Evolutionary conservation across 2,113 vertebrate genomes (phyloP), one percentile per base, ranked within the genome.

Genomic region (Romanogobio albipinnatus): DNA sequence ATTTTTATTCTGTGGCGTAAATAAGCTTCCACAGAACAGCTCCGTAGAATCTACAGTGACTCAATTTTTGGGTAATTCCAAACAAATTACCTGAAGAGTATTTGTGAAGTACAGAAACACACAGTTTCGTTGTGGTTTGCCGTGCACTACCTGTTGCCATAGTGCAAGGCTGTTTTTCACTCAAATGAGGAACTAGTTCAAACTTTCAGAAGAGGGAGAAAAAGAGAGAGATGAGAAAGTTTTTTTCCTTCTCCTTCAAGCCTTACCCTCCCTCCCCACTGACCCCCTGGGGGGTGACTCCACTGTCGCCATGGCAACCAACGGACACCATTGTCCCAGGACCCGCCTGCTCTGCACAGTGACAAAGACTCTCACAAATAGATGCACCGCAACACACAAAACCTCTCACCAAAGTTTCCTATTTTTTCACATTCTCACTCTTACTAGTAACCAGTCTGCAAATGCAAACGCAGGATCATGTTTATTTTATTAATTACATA

Each of bases 281-380:
- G 91, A 91, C 84, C 87, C 88, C 89, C 89, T 85, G 68, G 88
- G 86, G 89, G 85, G 78, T 73, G 86, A 93, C 92, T 92, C 90
- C 89, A 84, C 80, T 87, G 92, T 95, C 93, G 91, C 94, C 93
- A 94, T 94, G 93, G 93, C 83, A 92, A 95, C 94, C 93, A 94
- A 92, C 89, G 84, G 93, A 90, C 93, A 87, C 92, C 94, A 95
- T 95, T 95, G 94, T 95, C 94, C 93, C 93, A 89, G 86, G 91
- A 92, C 93, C 89, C 86, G 89, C 93, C 92, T 93, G 93, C 93
- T 94, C 93, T 92, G 92, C 94, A 91, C 92, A 93, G 91, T 92
- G 91, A 95, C 93, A 94, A 94, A 94, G 89, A 87, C 87, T 86
- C 84, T 71, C 80, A 49, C 83, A 84, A 66, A 84, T 83, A 89